Percentiles rank a stretch among this genome's conserved stretches.
These are phyloP conservation scores for Nasonia giraulti DNA, from an alignment of 1,140 invertebrate genomes.

Conservation along the genomic window DNA sequence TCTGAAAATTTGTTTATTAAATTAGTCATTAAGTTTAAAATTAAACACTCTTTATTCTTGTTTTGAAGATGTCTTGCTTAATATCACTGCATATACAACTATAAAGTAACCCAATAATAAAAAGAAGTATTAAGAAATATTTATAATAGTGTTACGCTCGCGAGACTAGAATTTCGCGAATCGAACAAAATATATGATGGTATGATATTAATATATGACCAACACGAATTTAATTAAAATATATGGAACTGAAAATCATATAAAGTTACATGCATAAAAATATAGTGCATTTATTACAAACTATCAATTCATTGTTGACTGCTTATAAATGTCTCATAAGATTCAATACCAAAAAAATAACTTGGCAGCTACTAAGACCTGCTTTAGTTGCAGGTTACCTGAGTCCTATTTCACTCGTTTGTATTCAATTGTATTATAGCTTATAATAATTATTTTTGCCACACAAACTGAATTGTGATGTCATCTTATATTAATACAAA, in stretches of 20 bases:
- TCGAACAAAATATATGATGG: conserved; percentile 55
- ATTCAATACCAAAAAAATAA: conserved; percentile 16
- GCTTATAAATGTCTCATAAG: conserved; percentile 5
- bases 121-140: conserved; percentile 17
- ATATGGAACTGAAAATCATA: background rate
- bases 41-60: background rate
- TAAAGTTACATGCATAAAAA: background rate
- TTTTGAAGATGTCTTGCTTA: background rate
- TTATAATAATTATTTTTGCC: background rate
- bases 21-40: background rate
- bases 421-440: background rate
- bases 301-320: conserved; percentile 20
- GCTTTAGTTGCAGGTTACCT: conserved; percentile 19
- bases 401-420: conserved; percentile 9
- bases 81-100: background rate
- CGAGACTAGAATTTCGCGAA: background rate
- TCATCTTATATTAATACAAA: background rate
- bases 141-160: conserved; percentile 16
- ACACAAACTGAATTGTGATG: background rate
- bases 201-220: conserved; percentile 59
- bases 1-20: background rate
- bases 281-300: conserved; percentile 23
- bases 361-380: background rate
- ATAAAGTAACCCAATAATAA: background rate
- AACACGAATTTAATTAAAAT: conserved; percentile 43